Base-by-base conservation (phyloP, 2,888 invertebrate genomes). In the Amphipoea lucens region DNA sequence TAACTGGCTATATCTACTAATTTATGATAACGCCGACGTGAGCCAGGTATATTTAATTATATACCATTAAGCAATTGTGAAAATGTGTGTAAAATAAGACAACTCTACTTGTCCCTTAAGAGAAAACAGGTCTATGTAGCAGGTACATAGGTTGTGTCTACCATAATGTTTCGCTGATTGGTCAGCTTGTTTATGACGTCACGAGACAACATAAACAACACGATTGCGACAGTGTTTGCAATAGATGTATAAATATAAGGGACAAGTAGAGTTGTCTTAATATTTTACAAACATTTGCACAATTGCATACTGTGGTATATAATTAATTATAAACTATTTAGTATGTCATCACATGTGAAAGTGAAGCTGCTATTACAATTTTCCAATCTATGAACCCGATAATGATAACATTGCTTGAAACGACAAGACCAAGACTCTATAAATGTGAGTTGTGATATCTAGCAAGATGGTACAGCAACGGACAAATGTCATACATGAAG, bases 141-240 rank as follows among this genome's bases (percentile, higher is more conserved):
- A 4, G 40, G 40, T 3, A 36, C 40, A n/a, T 40, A 42, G 29
- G 69, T 54, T 65, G 48, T 12, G 17, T 29, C 54, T 9, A 20
- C n/a, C 17, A 60, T 62, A 23, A 73, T 60, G 73, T 79, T 54
- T 65, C 14, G 11, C 36, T 80, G 78, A 80, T 79, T 67, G 68
- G 75, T 36, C 69, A 66, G 63, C 57, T 42, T 60, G 66, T 66
- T 60, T 17, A n/a, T 82, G 75, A 87, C 78, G 78, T 76, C 42
- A 67, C 29, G 57, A 63, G 42, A 71, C 54, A 75, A 76, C 60
- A 63, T 62, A 40, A 67, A 68, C 63, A 48, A 73, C 65, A 84
- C 42, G 40, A 72, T 84, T 87, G 51, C 74, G 63, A 60, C 71
- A 78, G 48, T 60, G 23, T 70, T 76, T 72, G 48, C 40, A 81